phyloP scores from a whole-genome alignment of 2,888 invertebrate genomes.

The Aleiodes alternator region DNA sequence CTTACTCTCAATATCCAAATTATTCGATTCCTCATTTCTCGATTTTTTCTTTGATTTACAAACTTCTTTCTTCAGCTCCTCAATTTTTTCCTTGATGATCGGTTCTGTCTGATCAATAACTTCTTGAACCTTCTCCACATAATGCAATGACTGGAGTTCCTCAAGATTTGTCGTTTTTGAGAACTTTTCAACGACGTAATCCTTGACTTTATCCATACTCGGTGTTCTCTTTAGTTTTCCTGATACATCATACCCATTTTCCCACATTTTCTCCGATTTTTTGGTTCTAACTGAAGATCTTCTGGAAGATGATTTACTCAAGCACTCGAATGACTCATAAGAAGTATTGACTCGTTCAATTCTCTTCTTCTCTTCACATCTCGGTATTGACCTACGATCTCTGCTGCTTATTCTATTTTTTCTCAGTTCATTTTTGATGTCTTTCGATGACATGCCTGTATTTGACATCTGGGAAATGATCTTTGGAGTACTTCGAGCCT shows the following conservation, averaged over 20 bases:
- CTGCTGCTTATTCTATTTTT: conserved; percentile 61
- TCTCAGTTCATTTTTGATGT: conserved; percentile 61
- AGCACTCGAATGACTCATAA: background rate
- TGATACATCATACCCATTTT: conserved; percentile 31
- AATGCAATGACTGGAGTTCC: conserved; percentile 63
- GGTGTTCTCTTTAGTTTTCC: conserved; percentile 29
- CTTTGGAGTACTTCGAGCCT: conserved; percentile 52
- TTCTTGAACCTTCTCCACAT: conserved; percentile 67
- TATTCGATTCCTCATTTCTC: background rate
- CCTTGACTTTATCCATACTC: conserved; percentile 63
- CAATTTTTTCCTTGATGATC: conserved; percentile 65
- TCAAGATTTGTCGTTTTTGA: conserved; percentile 61
- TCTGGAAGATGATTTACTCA: conserved; percentile 24
- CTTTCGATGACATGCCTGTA: conserved; percentile 54
- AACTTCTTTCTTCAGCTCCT: conserved; percentile 60
- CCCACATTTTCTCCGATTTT: conserved; percentile 40
- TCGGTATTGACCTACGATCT: conserved; percentile 53
- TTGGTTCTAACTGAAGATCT: conserved; percentile 27
- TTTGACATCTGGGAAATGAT: conserved; percentile 60
- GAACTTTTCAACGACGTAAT: conserved; percentile 61
- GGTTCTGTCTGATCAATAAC: conserved; percentile 67
- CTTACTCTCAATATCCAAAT: conserved; percentile 36
- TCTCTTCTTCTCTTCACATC: conserved; percentile 37
- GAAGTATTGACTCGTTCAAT: background rate
- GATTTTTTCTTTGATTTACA: conserved; percentile 24